phyloP scores from a whole-genome alignment of 1,140 invertebrate species.

The Drosophila ananassae region DNA sequence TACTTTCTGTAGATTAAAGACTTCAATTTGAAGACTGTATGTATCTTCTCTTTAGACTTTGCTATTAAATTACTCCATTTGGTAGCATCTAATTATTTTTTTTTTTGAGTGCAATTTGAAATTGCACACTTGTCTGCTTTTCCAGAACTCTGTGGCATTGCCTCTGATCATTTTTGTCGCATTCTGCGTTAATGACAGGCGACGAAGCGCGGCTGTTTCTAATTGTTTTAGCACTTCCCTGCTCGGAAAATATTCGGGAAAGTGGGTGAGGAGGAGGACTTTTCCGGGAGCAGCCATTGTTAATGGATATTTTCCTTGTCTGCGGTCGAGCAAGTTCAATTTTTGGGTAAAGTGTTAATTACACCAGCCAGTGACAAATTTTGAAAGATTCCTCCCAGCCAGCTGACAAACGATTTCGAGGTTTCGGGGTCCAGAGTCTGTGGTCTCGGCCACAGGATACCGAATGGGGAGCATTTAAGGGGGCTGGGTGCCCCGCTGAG shows the following conservation, averaged over 20 bases:
- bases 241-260: constrained; percentile 4
- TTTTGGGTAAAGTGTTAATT: constrained; percentile 68
- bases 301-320: constrained; percentile 48
- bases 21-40: background rate
- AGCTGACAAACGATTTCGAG: constrained; percentile 57
- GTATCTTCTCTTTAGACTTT: background rate
- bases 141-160: background rate
- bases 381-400: constrained; percentile 52
- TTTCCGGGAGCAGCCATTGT: constrained; percentile 21
- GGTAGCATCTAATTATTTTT: background rate
- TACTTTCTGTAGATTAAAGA: background rate
- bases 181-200: constrained; percentile 67
- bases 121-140: constrained; percentile 36
- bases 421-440: constrained; percentile 9
- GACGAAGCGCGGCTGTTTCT: constrained; percentile 72
- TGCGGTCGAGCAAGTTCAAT: constrained; percentile 43
- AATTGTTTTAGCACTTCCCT: constrained; percentile 71
- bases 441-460: constrained; percentile 19
- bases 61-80: background rate
- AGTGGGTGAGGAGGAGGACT: background rate
- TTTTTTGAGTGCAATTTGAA: constrained; percentile 14
- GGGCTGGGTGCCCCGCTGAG: constrained; percentile 1
- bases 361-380: constrained; percentile 56
- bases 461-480: constrained; percentile 8
- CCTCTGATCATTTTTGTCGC: constrained; percentile 53